These are phyloP conservation scores for Andrena chrysosceles DNA, from an alignment of 2,888 invertebrate species.

Conservation along the genomic window DNA sequence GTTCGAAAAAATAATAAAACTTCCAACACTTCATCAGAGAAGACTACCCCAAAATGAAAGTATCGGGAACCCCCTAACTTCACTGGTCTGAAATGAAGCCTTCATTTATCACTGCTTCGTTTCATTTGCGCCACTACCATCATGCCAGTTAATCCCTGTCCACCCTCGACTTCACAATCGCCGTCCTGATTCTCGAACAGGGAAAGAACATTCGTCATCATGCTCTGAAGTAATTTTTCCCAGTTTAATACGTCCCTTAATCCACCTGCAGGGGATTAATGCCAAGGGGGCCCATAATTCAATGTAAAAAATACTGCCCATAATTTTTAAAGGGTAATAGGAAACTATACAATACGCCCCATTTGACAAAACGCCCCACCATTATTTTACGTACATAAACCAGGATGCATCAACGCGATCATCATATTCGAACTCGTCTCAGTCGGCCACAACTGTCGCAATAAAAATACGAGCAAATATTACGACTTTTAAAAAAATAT, in stretches of 20 bases:
- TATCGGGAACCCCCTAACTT: background rate
- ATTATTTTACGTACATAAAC: too few relatives aligned
- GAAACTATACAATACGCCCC: too few relatives aligned
- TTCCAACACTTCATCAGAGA: too few relatives aligned
- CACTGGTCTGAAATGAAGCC: constrained; percentile 3
- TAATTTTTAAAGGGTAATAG: constrained; percentile 2
- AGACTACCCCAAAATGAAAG: too few relatives aligned
- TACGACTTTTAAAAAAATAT: too few relatives aligned
- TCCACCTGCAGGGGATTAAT: constrained; percentile 18
- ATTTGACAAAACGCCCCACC: too few relatives aligned
- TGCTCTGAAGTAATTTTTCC: background rate
- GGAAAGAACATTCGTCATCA: constrained; percentile 15
- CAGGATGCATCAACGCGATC: too few relatives aligned
- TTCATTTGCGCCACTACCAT: background rate
- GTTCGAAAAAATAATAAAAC: too few relatives aligned
- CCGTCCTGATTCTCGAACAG: background rate
- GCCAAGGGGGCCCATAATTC: background rate
- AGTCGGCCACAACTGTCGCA: too few relatives aligned
- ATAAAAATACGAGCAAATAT: too few relatives aligned
- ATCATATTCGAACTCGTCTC: too few relatives aligned
- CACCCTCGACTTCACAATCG: background rate
- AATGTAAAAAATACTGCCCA: constrained; percentile 28
- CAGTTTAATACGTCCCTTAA: constrained; percentile 1
- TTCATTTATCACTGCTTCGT: constrained; percentile 1
- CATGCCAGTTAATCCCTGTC: background rate